Conservation (phyloP, 2,113 vertebrate genomes). For the Tenrec ecaudatus region DNA sequence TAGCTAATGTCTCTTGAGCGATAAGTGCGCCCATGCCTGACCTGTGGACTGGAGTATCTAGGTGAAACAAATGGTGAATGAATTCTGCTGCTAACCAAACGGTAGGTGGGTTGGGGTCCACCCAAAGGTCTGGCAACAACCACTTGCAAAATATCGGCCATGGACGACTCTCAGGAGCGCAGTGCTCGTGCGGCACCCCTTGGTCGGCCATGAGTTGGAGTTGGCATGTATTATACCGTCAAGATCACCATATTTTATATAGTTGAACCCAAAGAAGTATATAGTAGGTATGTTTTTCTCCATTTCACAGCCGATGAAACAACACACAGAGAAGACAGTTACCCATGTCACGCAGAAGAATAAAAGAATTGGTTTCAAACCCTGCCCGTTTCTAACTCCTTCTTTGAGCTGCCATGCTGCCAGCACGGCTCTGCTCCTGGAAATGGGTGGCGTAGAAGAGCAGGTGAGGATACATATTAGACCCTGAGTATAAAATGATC, state of each 20-base stretch:
- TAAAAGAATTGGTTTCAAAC: not conserved
- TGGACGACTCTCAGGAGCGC: too few relatives aligned
- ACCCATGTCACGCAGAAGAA: not conserved
- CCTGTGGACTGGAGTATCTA: not conserved
- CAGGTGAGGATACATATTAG: not conserved
- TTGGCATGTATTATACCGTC: not conserved
- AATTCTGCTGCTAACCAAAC: not conserved
- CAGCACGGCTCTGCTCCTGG: not conserved
- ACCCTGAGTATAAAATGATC: not conserved
- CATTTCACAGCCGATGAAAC: constrained; percentile 14
- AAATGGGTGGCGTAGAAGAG: constrained; percentile 42
- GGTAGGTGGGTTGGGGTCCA: too few relatives aligned
- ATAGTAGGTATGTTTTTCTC: not conserved
- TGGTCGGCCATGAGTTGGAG: not conserved
- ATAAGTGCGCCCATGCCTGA: not conserved
- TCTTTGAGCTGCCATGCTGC: not conserved
- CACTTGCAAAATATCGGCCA: too few relatives aligned
- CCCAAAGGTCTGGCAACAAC: too few relatives aligned
- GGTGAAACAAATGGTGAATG: not conserved
- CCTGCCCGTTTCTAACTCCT: not conserved
- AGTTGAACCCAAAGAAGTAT: too few relatives aligned
- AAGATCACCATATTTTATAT: not conserved
- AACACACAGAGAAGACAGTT: not conserved
- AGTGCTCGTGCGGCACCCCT: too few relatives aligned
- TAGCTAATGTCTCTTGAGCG: not conserved